These are phyloP conservation scores for Sciurus niger DNA, from an alignment of 2,113 vertebrate species.

Conservation along the genomic window DNA sequence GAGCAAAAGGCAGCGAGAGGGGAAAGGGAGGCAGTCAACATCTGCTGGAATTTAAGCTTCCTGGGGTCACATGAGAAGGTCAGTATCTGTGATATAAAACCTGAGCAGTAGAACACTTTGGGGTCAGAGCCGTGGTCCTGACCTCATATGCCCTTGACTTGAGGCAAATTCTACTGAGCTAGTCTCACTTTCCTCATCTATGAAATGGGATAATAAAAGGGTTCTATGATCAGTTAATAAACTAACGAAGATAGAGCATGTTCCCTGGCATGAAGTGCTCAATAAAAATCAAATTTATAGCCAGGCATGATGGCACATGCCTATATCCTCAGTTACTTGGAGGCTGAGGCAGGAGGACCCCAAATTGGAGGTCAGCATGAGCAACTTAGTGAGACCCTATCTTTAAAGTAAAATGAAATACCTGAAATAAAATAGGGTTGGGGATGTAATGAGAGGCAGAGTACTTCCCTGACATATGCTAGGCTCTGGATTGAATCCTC, in stretches of 20 bases:
- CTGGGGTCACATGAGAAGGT: background rate
- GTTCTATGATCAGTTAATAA: background rate
- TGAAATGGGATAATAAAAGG: background rate
- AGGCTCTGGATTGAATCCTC: background rate
- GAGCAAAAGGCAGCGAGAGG: background rate
- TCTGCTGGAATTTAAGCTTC: background rate
- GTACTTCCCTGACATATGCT: background rate
- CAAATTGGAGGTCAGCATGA: background rate
- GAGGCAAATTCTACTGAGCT: background rate
- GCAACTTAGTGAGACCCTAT: background rate
- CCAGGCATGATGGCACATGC: background rate
- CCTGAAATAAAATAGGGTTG: background rate
- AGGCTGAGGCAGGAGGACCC: background rate
- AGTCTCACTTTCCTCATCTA: background rate
- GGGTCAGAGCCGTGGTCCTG: background rate
- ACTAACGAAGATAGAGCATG: background rate
- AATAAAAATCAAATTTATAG: slow-evolving; percentile 17
- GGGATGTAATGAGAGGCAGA: background rate
- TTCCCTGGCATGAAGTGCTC: background rate
- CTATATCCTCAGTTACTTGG: background rate
- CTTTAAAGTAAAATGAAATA: background rate
- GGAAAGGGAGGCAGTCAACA: background rate
- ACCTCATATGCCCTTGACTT: background rate
- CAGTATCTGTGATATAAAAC: background rate
- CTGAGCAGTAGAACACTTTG: background rate